A percentile compares a stretch with the other conserved stretches of the same genome.
phyloP scores from a whole-genome alignment of 1,140 invertebrate genomes.

The Mizuhopecten yessoensis region DNA sequence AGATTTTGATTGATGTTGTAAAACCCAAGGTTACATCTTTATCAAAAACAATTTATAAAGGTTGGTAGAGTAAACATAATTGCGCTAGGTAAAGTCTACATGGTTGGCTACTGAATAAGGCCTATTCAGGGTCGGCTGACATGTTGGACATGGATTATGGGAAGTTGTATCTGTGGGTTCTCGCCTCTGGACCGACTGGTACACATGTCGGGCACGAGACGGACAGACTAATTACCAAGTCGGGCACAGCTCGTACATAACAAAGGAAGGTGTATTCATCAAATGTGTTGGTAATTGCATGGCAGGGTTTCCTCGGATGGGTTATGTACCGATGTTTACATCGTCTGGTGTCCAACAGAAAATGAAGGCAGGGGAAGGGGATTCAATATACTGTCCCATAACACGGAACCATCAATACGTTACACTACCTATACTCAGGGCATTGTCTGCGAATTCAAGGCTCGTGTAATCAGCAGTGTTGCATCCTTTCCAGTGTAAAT shows the following conservation, averaged over 20 bases:
- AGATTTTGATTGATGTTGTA: neutral
- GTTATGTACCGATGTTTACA: neutral
- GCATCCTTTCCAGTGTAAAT: too few species aligned
- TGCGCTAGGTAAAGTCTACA: neutral
- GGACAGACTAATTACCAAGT: conserved; percentile 13
- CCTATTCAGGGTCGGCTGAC: neutral
- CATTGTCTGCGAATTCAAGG: too few species aligned
- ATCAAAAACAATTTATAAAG: neutral
- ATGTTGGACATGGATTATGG: neutral
- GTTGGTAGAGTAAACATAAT: neutral
- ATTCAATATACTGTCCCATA: neutral
- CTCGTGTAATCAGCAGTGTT: neutral
- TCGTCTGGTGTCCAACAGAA: neutral
- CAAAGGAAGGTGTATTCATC: neutral
- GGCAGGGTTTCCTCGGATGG: neutral
- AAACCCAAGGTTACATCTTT: neutral
- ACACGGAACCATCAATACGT: neutral
- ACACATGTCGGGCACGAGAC: neutral
- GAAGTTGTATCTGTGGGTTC: neutral
- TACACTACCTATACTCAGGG: too few species aligned
- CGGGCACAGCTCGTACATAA: neutral
- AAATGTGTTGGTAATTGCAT: conserved; percentile 3
- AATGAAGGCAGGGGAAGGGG: neutral
- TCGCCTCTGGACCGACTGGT: neutral
- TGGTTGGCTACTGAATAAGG: neutral